These are phyloP conservation scores for Phania funesta DNA, from an alignment of 2,888 invertebrate species.

Conservation along the genomic window DNA sequence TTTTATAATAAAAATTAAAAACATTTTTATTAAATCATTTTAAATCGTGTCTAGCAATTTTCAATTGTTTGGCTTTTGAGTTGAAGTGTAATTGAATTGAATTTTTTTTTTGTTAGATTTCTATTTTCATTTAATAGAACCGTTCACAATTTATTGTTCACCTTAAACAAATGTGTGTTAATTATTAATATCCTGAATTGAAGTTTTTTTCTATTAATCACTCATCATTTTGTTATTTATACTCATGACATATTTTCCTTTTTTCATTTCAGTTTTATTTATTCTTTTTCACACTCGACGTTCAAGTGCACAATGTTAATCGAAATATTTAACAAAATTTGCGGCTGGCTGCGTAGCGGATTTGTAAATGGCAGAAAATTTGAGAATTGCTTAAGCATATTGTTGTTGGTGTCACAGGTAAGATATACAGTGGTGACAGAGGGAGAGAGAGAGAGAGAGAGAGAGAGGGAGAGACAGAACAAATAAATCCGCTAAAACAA, in stretches of 20 bases:
- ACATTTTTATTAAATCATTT: constrained; percentile 50
- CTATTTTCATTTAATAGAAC: constrained; percentile 19
- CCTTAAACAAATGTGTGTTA: constrained; percentile 61
- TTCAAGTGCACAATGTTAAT: constrained; percentile 47
- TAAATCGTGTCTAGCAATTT: constrained; percentile 22
- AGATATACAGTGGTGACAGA: no score
- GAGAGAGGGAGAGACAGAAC: no score
- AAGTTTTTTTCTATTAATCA: neutral
- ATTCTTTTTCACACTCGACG: constrained; percentile 16
- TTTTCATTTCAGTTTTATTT: constrained; percentile 24
- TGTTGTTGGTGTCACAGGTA: constrained; percentile 51
- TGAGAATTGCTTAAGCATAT: constrained; percentile 8
- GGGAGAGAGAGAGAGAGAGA: no score
- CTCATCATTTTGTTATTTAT: constrained; percentile 2
- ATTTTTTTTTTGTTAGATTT: constrained; percentile 33
- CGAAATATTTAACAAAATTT: constrained; percentile 55
- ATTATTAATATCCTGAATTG: constrained; percentile 53
- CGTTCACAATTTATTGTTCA: constrained; percentile 30
- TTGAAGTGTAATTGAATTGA: constrained; percentile 11
- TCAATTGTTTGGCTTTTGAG: constrained; percentile 23
- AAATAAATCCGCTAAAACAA: no score
- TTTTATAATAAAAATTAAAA: constrained; percentile 12
- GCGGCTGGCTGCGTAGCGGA: constrained; percentile 40
- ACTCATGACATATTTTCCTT: neutral
- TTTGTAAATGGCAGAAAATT: constrained; percentile 32